Base-by-base conservation (phyloP, 2,113 vertebrate genomes). In the Actenoides lindsayi region DNA sequence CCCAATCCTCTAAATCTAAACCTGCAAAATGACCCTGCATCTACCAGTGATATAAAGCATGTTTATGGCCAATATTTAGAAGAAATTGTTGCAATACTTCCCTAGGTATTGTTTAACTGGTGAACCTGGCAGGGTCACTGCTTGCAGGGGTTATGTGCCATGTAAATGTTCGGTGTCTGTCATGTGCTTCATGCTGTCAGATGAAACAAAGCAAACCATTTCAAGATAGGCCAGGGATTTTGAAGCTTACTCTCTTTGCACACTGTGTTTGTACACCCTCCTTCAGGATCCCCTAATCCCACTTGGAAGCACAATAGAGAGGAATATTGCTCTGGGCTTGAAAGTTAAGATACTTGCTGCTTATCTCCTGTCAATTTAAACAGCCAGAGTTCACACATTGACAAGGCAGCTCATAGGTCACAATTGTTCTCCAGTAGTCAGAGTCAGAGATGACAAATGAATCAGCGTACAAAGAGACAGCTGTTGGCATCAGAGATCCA, bases 341-440 rank as follows among this genome's bases (percentile, higher is more conserved):
- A 31, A 68, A 85, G 28, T 53, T 76, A 19, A 19, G 18, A 16
- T 39, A 24, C 48, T 56, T 68, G 18, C 54, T 56, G 35, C 44
- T 83, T 90, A 59, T 50, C 12, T 69, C 44, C 48, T 39, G 35
- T 42, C 14, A 20, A 17, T 78, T 68, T 70, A 65, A 62, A 54
- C 53, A 89, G 33, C 20, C 48, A 27, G 30, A 0, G 0, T 33
- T 80, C 87, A 57, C n/a, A 50, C 69, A 44, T 16, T 73, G 46
- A 68, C 59, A 51, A 62, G 64, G 81, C 51, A 78, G 64, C 73
- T 92, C 82, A 67, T 41, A 71, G 86, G 63, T 93, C 73, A 65
- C 60, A 73, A 23, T 14, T 37, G 37, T 79, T 78, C 74, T 86
- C 89, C 14, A 16, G 21, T 3, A 70, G 33, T 51, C 71, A 80